Base-by-base conservation (phyloP, 2,113 vertebrate species). In the Aix galericulata region DNA sequence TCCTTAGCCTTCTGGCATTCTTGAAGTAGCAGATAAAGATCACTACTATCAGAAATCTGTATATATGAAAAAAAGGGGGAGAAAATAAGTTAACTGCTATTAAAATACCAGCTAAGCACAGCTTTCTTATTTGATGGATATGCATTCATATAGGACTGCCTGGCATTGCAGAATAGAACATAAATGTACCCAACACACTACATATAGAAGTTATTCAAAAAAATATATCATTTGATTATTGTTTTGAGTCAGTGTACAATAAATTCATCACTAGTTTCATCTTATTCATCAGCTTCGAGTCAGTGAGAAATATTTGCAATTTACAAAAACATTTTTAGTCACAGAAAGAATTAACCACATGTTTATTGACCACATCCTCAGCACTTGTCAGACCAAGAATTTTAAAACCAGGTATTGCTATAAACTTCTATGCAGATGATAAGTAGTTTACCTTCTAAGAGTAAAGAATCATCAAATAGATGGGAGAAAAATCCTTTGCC, bases 1-100 rank as follows among this genome's bases (percentile, higher is more conserved):
- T 95, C 86, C n/a, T 94, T 82, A n/a, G 98, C 98, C 48, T 95
- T 97, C 72, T 97, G 97, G 18, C 95, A 94, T 92, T 99, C 98
- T 52, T 67, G 60, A 89, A 97, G 97, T 2, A 99, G 94, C 32
- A 96, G 75, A 7, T 96, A 92, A 55, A 98, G 17, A 29, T 99
- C 98, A 66, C 82, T 97, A 69, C 95, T 98, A 91, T 87, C 93
- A 68, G 94, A 97, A 85, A 94, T 89, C 94, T 98, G 94, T 59
- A 94, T 77, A 89, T 86, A 66, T 4, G 36, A 86, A 40, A 78
- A 36, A 5, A 40, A 63, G 7, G 18, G 20, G 10, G n/a, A 9
- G 38, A 44, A 44, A 81, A 8, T 2, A 64, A 66, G 32, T 84
- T 48, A 78, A 53, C 21, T 42, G 20, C 16, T 66, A 58, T 21